Evolutionary conservation across 1,140 invertebrate species (phyloP), one percentile per base, ranked within the genome.

Genomic region (Drosophila neocordata): DNA sequence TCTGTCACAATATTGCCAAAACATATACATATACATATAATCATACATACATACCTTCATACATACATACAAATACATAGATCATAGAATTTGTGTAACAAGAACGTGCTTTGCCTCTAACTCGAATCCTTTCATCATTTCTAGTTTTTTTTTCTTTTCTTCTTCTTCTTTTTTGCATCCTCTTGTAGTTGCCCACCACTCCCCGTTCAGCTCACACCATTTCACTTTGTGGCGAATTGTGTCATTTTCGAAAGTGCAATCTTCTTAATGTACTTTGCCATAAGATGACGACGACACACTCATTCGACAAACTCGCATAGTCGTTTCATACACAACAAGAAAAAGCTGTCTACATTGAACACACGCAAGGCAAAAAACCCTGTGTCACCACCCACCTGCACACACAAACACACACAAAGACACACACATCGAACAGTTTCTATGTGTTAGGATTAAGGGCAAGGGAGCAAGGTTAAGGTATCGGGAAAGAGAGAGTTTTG

Each of bases 161-260:
- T 31, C 7, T 31, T 31, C 27, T 31, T 6, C 7, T 1, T 31
- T 31, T 31, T 31, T 31, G 27, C 27, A 24, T 4, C 27, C 27
- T 7, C 7, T 6, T 31, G 7, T 6, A 31, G 4, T 7, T n/a
- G n/a, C n/a, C n/a, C n/a, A n/a, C n/a, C 27, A 4, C 27, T 7
- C 6, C 27, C 1, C 27, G 7, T 15, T 15, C 8, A 48, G 41
- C 41, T 48, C 8, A 62, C 57, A 57, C 63, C 66, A 44, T 65
- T 70, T 67, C 48, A 61, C 61, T 71, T 67, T 70, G 66, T 64
- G 71, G 65, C 58, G 59, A 75, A 78, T 76, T 64, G 79, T 83
- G 79, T 87, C 83, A 83, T 79, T 88, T 79, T 68, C 75, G 58
- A 83, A 73, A 87, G 83, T 88, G 83, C 83, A 88, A 88, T 88